Conservation (phyloP, 2,888 invertebrate species). For the Athalia circularis region DNA sequence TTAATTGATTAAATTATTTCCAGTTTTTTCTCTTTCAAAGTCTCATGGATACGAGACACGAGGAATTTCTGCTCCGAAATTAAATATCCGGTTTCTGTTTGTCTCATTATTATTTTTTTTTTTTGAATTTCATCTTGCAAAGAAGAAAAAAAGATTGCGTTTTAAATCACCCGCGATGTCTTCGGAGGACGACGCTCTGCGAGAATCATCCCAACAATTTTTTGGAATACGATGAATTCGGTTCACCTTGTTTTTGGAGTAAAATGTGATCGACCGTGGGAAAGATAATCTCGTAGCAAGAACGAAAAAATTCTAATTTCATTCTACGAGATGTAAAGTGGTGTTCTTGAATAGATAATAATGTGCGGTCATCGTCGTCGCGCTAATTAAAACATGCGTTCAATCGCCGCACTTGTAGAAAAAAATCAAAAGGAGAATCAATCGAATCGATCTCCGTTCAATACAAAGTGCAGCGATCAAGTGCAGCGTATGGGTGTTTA, state of each 20-base stretch:
- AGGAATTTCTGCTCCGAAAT: neutral
- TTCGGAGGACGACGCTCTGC: constrained; percentile 28
- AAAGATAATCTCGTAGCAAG: neutral
- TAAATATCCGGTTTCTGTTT: neutral
- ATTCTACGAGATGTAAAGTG: too few relatives aligned
- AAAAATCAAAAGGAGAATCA: too few relatives aligned
- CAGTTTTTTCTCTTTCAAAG: neutral
- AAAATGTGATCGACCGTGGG: neutral
- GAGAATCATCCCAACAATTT: neutral
- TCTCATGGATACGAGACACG: neutral
- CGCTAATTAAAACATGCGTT: too few relatives aligned
- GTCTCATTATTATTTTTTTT: too few relatives aligned
- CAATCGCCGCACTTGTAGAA: too few relatives aligned
- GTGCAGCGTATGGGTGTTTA: neutral
- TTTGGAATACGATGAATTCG: neutral
- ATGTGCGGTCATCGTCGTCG: too few relatives aligned
- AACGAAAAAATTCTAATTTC: too few relatives aligned
- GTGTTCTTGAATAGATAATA: too few relatives aligned
- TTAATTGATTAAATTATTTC: neutral
- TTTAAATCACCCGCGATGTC: constrained; percentile 12
- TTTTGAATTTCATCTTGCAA: too few relatives aligned
- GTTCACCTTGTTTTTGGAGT: neutral
- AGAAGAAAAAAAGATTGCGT: neutral
- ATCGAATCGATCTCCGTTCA: too few relatives aligned
- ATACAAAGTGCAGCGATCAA: too few relatives aligned